Evolutionary conservation across 2,888 invertebrate species (phyloP), one percentile per base, ranked within the genome.

Genomic region (Troilus luridus): DNA sequence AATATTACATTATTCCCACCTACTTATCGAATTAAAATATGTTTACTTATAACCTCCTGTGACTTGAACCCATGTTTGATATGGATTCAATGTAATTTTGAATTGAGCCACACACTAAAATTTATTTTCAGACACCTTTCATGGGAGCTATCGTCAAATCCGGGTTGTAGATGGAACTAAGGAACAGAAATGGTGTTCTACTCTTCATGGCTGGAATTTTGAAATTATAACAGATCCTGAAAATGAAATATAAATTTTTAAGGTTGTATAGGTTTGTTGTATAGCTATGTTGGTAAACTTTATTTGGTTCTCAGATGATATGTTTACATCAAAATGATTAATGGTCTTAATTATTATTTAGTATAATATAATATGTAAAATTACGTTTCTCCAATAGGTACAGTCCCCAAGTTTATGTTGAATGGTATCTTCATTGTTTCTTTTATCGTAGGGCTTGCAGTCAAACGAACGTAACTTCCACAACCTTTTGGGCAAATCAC

Each of bases 311-410:
- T n/a, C n/a, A n/a, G n/a, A n/a, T n/a, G n/a, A n/a, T n/a, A n/a
- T n/a, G n/a, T n/a, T n/a, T n/a, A n/a, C n/a, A n/a, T n/a, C n/a
- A n/a, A n/a, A n/a, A n/a, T n/a, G n/a, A 64, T 24, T 67, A 24
- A 67, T 67, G 11, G 0, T 24, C 5, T 24, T 67, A 67, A 54
- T 54, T 54, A 19, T 81, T 19, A 81, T 24, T 81, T 81, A 67
- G 12, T 2, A 9, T 56, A 81, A 54, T 81, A 56, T 11, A n/a
- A 56, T n/a, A 85, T 5, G n/a, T 56, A 17, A 41, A 59, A 67
- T 72, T 89, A 89, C 89, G 14, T 72, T 27, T 89, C 89, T 54
- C 89, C 89, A 9, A 89, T 6, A 77, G 89, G 89, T 14, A 77
- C 59, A 58, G 14, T n/a, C 0, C 89, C 89, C 17, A 89, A 58